phyloP scores from a whole-genome alignment of 2,113 vertebrate genomes.

The Conger conger region DNA sequence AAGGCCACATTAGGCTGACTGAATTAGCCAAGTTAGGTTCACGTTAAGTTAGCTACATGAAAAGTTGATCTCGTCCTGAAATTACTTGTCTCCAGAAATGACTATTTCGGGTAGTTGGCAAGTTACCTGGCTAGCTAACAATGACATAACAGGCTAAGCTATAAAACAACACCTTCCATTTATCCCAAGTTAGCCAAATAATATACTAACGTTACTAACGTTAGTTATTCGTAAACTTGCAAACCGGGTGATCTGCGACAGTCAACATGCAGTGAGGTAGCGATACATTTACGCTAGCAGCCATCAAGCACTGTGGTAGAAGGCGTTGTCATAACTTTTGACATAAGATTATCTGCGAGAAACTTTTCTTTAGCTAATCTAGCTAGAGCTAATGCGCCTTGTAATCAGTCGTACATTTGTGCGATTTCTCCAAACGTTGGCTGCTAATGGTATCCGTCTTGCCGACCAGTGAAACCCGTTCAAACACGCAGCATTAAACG shows the following conservation, averaged over 20 bases:
- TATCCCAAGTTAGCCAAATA: background rate
- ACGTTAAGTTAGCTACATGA: background rate
- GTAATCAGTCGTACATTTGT: too few relatives aligned
- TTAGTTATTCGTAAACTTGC: too few relatives aligned
- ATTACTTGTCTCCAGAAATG: background rate
- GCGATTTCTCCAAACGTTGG: background rate
- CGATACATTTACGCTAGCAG: too few relatives aligned
- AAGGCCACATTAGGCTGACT: too few relatives aligned
- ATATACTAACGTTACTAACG: too few relatives aligned
- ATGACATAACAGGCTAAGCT: too few relatives aligned
- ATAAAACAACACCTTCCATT: background rate
- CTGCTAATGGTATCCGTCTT: too few relatives aligned
- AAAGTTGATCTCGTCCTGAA: background rate
- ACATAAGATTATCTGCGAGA: background rate
- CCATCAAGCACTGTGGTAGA: background rate
- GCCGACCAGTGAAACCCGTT: too few relatives aligned
- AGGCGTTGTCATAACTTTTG: background rate
- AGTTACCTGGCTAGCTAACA: background rate
- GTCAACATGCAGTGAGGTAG: background rate
- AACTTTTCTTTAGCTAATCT: constrained; percentile 12
- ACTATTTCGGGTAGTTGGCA: background rate
- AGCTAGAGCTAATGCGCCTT: too few relatives aligned
- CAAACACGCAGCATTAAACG: background rate
- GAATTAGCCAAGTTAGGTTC: too few relatives aligned
- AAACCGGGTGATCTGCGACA: background rate